A percentile compares a stretch with the other conserved stretches of the same genome.
phyloP scores from a whole-genome alignment of 2,113 vertebrate species.

The Megaceryle torquata region DNA sequence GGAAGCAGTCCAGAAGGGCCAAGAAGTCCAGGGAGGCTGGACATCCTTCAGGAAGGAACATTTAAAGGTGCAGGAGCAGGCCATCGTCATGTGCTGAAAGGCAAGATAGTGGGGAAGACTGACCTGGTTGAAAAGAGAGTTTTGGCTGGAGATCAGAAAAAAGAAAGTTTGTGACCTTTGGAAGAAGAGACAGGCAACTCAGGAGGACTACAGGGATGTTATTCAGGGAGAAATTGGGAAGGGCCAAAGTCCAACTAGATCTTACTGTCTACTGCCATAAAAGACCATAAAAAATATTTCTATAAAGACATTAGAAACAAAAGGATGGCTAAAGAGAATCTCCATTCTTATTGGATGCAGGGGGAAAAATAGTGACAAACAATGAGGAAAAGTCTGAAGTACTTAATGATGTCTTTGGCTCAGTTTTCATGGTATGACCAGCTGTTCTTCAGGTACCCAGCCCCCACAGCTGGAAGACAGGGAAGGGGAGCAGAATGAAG shows the following conservation, averaged over 20 bases:
- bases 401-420: neutral
- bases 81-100: neutral
- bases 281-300: neutral
- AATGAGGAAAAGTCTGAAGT: neutral
- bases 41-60: neutral
- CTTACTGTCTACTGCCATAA: neutral
- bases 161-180: neutral
- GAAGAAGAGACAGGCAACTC: neutral
- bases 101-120: neutral
- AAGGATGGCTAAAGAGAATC: neutral
- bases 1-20: neutral
- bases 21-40: neutral
- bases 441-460: neutral
- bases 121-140: neutral
- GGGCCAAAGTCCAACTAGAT: neutral
- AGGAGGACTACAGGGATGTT: neutral
- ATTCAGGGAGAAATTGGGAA: neutral
- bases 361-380: neutral
- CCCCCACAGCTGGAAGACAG: neutral
- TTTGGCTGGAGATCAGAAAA: neutral
- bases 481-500: neutral
- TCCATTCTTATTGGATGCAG: neutral
- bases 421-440: neutral
- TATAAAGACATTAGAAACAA: neutral
- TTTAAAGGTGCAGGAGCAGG: neutral